Evolutionary conservation across 2,113 vertebrate genomes (phyloP).

Genomic region (Grus americana): DNA sequence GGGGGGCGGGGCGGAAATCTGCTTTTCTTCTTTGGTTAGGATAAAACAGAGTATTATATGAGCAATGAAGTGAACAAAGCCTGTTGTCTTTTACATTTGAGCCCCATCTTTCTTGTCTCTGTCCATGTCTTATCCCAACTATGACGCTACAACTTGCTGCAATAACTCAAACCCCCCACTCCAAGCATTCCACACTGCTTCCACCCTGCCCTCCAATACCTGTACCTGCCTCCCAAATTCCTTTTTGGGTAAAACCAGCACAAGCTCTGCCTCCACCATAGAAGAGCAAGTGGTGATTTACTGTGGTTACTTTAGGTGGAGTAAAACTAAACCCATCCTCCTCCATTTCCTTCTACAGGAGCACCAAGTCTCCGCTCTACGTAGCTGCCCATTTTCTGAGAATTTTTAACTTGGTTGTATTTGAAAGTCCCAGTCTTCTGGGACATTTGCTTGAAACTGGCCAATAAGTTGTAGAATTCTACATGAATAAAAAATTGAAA

Average conservation of each 20-base stretch:
- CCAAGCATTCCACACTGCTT: background rate
- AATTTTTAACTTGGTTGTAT: background rate
- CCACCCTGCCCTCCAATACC: background rate
- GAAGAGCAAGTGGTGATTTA: background rate
- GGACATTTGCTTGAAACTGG: background rate
- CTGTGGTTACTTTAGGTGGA: background rate
- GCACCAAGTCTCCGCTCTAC: background rate
- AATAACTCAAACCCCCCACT: background rate
- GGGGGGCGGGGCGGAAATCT: background rate
- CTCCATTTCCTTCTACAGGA: fast-evolving
- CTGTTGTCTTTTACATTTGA: background rate
- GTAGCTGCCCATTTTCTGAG: background rate
- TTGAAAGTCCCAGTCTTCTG: background rate
- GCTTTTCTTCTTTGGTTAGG: background rate
- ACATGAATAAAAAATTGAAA: background rate
- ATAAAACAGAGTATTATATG: background rate
- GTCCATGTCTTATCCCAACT: background rate
- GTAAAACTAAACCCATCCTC: background rate
- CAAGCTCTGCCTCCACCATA: background rate
- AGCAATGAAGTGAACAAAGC: background rate
- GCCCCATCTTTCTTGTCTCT: background rate
- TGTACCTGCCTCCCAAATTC: background rate
- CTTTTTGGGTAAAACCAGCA: background rate
- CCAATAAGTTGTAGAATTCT: background rate
- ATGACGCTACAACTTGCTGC: background rate